Evolutionary conservation across 2,888 invertebrate species (phyloP), one percentile per base, ranked within the genome.

Genomic region (Junonia oenone): DNA sequence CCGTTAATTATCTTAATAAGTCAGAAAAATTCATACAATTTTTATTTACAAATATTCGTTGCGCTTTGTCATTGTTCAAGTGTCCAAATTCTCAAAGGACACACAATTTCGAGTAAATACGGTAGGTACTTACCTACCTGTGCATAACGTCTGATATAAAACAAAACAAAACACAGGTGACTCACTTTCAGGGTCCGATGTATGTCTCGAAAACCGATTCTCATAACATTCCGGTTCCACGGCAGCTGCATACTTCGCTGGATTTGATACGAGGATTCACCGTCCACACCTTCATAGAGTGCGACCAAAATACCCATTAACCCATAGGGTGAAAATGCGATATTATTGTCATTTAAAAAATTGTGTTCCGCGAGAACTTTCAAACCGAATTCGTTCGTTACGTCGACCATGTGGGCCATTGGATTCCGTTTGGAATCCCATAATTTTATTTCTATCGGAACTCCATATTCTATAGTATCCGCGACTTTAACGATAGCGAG

Each of bases 301-400:
- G 96, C 95, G 54, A 95, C 92, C 66, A 96, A 82, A 22, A 96
- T 95, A 66, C 96, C 96, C 71, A 94, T 93, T 57, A 95, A 87
- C 2, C 96, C 96, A 63, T 96, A 95, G 8, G 96, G 96, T 0
- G 96, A 96, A 73, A 96, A 94, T 3, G 96, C 96, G 52, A 96
- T 94, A 78, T 96, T 97, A 74, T 94, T 94, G 46, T 93, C 92
- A 78, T 94, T 95, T 68, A 93, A 89, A 78, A 93, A 92, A 70
- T 94, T 93, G 69, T 94, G 94, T 76, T 93, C 92, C 68, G 94
- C 90, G 0, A 96, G 89, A 66, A 95, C 91, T 75, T 93, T 92
- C 61, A 94, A 83, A 51, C 94, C 93, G 63, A 95, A 91, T 72
- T 93, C 93, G 76, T 96, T 96, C 40, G 95, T 93, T 35, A 95